Evolutionary conservation across 2,888 invertebrate species (phyloP).

Genomic region (Prosapia bicincta): DNA sequence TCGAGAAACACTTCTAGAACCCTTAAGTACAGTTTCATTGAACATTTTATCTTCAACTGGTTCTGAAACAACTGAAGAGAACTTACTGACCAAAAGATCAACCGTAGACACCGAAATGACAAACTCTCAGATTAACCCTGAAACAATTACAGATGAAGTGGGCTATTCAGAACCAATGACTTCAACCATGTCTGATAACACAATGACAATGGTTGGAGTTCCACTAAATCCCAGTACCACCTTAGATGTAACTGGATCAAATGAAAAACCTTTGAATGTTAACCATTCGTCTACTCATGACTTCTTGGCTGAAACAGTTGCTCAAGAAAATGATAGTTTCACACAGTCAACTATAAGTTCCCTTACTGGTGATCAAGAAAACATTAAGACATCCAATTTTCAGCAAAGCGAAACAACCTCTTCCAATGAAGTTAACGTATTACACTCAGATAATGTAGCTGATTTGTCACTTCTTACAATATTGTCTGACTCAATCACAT

Average conservation of each 20-base stretch:
- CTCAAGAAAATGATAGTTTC: background rate
- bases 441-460: background rate
- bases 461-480: background rate
- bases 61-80: background rate
- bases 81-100: background rate
- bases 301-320: background rate
- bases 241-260: background rate
- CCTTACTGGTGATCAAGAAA: background rate
- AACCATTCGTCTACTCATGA: background rate
- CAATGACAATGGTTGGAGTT: too few relatives aligned
- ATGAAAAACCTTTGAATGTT: too few relatives aligned
- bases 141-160: background rate
- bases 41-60: background rate
- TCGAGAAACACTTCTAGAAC: background rate
- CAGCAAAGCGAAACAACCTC: background rate
- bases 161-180: too few relatives aligned
- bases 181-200: too few relatives aligned
- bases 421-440: background rate
- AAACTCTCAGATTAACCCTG: background rate
- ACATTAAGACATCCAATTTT: background rate
- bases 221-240: too few relatives aligned
- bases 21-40: background rate
- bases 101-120: background rate
- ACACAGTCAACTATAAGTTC: background rate
- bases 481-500: background rate